Base-by-base conservation (phyloP, 1,140 invertebrate species). In the Cecropterus lyciades region DNA sequence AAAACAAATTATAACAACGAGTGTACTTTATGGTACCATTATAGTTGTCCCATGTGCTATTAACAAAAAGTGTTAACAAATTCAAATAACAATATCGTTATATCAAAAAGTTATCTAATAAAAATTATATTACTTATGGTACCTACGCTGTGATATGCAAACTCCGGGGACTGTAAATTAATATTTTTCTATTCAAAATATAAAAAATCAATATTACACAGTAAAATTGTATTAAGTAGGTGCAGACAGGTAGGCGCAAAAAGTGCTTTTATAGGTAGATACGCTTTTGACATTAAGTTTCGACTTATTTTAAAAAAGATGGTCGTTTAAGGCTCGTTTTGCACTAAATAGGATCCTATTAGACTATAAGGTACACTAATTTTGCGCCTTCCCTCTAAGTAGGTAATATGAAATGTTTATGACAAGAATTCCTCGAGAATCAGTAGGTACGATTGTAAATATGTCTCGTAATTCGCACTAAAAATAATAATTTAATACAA, bases 381-480 rank as follows among this genome's bases (percentile, higher is more conserved):
- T 37, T 37, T 37, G 33, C 33, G 33, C 33, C 33, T 37, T 11
- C 10, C 11, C 2, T 11, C 7, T 2, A 37, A 37, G 1, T 37
- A 37, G 7, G 27, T 37, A n/a, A 11, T 37, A 37, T 37, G 10
- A 37, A 37, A 37, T 37, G 33, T 37, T 37, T 37, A 10, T 37
- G 10, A 37, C 33, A 37, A 2, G 33, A 37, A 37, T 37, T 37
- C 33, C 33, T 37, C 7, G 33, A 37, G 42, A 45, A 15, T 45
- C 42, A 45, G 42, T 45, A 53, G 13, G 6, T 53, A 53, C 24
- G 15, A 64, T 11, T 48, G 24, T 55, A 51, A 46, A n/a, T 27
- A 52, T 43, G 49, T 45, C 40, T 65, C 30, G 20, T 65, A 76
- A 78, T 66, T 79, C 72, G 75, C 67, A 68, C 63, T 69, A 74